Evolutionary conservation across 2,113 vertebrate genomes (phyloP), one percentile per base, ranked within the genome.

Genomic region (Aepyceros melampus): DNA sequence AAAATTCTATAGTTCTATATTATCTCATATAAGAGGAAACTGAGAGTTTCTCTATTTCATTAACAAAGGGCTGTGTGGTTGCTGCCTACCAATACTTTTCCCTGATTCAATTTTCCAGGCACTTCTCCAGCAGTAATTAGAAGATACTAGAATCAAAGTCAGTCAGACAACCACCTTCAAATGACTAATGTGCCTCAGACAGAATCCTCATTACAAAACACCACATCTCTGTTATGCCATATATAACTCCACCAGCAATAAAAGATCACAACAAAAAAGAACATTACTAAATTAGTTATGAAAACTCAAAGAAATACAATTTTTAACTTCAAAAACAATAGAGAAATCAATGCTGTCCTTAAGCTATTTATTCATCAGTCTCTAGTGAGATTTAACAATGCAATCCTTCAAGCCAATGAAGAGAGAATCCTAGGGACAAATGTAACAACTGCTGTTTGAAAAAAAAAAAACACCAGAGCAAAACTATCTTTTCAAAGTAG

Each of bases 111-210:
- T 94, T 95, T 95, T 95, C 43, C 7, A 95, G 67, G 64, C 33
- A 94, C 15, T 83, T 91, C 25, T 89, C 62, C 96, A 82, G 33
- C 67, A 96, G 79, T 92, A 97, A 93, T 55, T 87, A 90, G 40
- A 97, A 97, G 21, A 36, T 10, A 62, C 94, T 87, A 97, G 31
- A 92, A 82, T 91, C 94, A 97, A 95, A 96, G 94, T 92, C 49
- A 97, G 78, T 76, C 93, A 94, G 51, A 85, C 40, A 98, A 93
- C 6, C 45, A 97, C 60, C 51, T 92, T 95, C 86, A 96, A 98
- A 96, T 97, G 81, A 95, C 87, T 91, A 81, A 81, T 67, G 27
- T 40, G 81, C 87, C 74, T 96, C n/a, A 90, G 51, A 89, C 43
- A 96, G 60, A 96, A 91, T 87, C 49, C 36, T 95, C 91, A 76